Evolutionary conservation across 2,113 vertebrate species (phyloP).

Genomic region (Tetraodon nigroviridis): DNA sequence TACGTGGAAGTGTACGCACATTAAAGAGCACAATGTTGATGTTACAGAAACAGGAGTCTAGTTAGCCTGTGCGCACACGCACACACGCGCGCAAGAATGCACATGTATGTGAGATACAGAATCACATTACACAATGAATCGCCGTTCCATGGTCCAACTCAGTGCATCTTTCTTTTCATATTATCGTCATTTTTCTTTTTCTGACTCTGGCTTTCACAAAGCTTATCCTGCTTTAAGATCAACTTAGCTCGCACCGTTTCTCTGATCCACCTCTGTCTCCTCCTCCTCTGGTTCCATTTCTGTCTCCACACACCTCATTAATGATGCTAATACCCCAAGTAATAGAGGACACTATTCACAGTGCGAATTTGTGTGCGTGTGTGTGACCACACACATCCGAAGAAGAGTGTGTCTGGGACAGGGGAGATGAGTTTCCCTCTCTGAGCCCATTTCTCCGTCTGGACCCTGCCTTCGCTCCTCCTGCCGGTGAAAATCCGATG

Average conservation of each 20-base stretch:
- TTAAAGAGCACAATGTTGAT: conserved; percentile 37
- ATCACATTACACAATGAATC: too few species aligned
- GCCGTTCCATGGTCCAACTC: not conserved
- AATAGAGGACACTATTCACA: conserved; percentile 56
- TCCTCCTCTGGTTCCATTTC: conserved; percentile 46
- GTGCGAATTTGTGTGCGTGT: conserved; percentile 18
- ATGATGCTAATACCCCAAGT: conserved; percentile 64
- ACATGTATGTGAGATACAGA: conserved; percentile 2
- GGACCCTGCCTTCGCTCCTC: conserved; percentile 46
- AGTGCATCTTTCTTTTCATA: conserved; percentile 7
- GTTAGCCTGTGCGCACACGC: conserved; percentile 13
- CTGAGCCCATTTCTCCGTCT: conserved; percentile 64
- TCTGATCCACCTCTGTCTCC: conserved; percentile 44
- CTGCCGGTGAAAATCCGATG: conserved; percentile 61
- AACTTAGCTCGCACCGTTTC: conserved; percentile 31
- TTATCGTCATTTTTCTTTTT: conserved; percentile 1
- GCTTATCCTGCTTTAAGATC: conserved; percentile 21
- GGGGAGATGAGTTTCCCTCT: conserved; percentile 63
- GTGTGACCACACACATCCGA: conserved; percentile 37
- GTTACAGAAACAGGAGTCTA: conserved; percentile 48
- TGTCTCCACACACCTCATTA: conserved; percentile 63
- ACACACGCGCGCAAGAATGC: not conserved
- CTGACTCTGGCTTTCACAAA: conserved; percentile 24
- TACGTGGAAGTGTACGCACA: conserved; percentile 26
- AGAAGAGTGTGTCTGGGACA: conserved; percentile 51